A percentile compares a stretch with the other conserved stretches of the same genome.
These are phyloP conservation scores for Archips crataeganus DNA, from an alignment of 2,888 invertebrate species.

Conservation along the genomic window DNA sequence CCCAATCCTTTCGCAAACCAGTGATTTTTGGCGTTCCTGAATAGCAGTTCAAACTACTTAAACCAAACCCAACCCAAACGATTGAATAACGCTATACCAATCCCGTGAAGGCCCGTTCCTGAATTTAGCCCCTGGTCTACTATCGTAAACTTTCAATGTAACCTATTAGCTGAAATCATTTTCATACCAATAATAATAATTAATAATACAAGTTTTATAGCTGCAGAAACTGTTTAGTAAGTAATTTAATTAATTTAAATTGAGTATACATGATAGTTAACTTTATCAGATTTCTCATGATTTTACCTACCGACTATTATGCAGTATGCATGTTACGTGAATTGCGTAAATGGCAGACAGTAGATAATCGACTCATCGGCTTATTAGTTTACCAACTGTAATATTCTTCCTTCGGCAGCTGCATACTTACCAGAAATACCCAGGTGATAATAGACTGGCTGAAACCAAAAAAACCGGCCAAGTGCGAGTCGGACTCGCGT, in stretches of 20 bases:
- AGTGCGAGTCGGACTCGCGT: too few species aligned
- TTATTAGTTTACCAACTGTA: slow-evolving; percentile 11
- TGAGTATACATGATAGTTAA: not conserved
- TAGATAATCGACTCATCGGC: not conserved
- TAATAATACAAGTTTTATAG: not conserved
- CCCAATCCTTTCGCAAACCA: too few species aligned
- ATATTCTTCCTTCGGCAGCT: not conserved
- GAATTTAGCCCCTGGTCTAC: too few species aligned
- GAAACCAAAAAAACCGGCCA: too few species aligned
- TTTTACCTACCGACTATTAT: slow-evolving; percentile 9
- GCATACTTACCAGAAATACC: not conserved
- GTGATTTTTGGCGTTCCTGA: too few species aligned
- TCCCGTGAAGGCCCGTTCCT: too few species aligned
- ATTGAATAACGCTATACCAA: too few species aligned
- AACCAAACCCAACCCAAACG: too few species aligned
- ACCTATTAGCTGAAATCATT: not conserved
- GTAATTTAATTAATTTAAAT: not conserved
- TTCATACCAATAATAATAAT: not conserved
- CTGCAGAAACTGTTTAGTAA: not conserved
- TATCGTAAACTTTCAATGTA: too few species aligned
- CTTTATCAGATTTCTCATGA: slow-evolving; percentile 6
- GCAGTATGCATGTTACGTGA: slow-evolving; percentile 8
- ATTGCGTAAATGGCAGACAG: slow-evolving; percentile 8
- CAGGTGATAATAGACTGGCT: too few species aligned
- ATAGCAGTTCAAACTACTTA: too few species aligned